A percentile compares a stretch with the other conserved stretches of the same genome.
Conservation (phyloP, 2,113 vertebrate species). For the Melanotaenia duboulayi region DNA sequence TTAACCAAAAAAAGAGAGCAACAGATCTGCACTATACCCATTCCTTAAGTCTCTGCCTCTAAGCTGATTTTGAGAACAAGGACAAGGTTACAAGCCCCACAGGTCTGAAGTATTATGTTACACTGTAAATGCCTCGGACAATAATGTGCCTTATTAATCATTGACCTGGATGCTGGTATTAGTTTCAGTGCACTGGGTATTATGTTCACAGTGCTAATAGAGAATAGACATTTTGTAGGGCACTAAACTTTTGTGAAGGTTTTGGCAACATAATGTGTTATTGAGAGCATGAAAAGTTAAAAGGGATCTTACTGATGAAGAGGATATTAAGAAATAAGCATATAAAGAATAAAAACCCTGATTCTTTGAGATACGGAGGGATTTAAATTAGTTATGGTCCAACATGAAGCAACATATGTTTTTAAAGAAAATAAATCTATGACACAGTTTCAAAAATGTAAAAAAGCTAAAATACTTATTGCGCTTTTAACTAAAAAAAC, state of each 20-base stretch:
- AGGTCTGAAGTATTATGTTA: conserved; percentile 66
- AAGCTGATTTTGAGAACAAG: conserved; percentile 58
- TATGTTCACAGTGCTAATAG: conserved; percentile 62
- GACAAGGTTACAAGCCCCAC: conserved; percentile 63
- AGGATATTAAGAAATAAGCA: conserved; percentile 9
- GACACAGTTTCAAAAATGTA: conserved; percentile 1
- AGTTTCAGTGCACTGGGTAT: conserved; percentile 66
- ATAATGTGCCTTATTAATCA: conserved; percentile 80
- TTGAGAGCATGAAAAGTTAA: not conserved
- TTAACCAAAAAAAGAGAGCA: conserved; percentile 7
- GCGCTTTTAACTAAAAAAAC: not conserved
- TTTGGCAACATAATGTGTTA: not conserved
- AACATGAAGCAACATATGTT: not conserved
- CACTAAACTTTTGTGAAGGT: conserved; percentile 19
- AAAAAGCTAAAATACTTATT: not conserved
- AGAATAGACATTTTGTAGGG: conserved; percentile 52
- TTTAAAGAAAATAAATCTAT: not conserved
- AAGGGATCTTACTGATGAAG: conserved; percentile 6
- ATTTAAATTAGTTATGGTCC: conserved; percentile 10
- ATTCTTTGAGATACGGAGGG: conserved; percentile 6
- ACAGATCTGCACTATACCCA: not conserved
- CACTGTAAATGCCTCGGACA: conserved; percentile 58
- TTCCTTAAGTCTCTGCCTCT: conserved; percentile 37
- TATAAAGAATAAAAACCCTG: not conserved
- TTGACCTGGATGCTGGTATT: conserved; percentile 77